These are phyloP conservation scores for Chrysemys picta DNA, from an alignment of 2,113 vertebrate species.

Conservation along the genomic window DNA sequence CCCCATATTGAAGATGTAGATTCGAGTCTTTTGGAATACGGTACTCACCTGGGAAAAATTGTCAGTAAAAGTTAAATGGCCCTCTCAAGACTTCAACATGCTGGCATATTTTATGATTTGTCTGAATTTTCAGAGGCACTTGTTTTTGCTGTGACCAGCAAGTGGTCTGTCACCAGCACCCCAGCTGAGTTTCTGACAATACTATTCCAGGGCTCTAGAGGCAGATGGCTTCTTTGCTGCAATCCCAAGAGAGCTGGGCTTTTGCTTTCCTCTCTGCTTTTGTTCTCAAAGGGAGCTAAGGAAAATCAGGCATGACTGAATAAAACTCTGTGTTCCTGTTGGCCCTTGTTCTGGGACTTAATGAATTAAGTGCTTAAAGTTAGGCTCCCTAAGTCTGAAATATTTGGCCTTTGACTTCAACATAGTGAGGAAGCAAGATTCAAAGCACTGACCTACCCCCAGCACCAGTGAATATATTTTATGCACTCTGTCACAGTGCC, in stretches of 20 bases:
- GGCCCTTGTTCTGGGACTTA: fast-evolving
- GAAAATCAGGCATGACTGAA: background rate
- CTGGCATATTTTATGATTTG: background rate
- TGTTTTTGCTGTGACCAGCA: background rate
- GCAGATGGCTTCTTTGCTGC: fast-evolving
- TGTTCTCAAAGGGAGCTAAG: fast-evolving
- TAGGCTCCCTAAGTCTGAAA: background rate
- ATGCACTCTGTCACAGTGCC: background rate
- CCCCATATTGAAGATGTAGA: background rate
- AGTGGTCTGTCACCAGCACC: background rate
- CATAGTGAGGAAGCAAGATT: background rate
- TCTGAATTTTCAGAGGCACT: background rate
- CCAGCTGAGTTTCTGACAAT: background rate
- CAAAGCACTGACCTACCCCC: background rate
- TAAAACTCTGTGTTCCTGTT: background rate
- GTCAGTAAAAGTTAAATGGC: background rate
- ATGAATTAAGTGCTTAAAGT: background rate
- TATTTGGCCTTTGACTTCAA: background rate
- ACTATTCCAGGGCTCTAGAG: background rate
- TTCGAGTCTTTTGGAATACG: background rate
- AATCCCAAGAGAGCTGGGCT: background rate
- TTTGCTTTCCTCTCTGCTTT: background rate
- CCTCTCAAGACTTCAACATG: background rate
- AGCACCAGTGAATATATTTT: background rate
- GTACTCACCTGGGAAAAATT: background rate